phyloP scores from a whole-genome alignment of 1,140 invertebrate species.

The Heliconius eleuchia region DNA sequence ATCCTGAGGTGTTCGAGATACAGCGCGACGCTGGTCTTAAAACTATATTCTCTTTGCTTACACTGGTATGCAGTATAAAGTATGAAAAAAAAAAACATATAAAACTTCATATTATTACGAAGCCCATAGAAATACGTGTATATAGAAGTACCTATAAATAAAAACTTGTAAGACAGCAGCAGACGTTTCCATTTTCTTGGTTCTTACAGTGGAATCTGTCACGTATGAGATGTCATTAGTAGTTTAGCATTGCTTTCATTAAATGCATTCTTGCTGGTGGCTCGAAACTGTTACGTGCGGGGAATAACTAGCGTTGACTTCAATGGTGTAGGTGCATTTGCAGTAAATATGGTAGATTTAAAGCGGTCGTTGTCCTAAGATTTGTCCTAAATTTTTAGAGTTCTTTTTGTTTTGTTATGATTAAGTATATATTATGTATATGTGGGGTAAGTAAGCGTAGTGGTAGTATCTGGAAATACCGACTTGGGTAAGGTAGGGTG shows the following conservation, averaged over 20 bases:
- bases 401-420: not conserved
- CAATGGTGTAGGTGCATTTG: conserved; percentile 21
- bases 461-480: no score
- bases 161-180: not conserved
- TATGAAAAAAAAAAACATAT: no score
- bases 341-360: not conserved
- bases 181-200: conserved; percentile 9
- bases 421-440: no score
- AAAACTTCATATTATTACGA: not conserved
- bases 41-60: no score
- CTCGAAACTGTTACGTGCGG: conserved; percentile 45
- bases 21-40: no score
- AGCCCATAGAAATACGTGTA: not conserved
- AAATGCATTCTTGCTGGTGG: conserved; percentile 58
- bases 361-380: not conserved
- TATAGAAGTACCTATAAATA: not conserved
- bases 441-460: no score
- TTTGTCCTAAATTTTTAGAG: no score
- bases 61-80: no score
- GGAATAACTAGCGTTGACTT: conserved; percentile 32
- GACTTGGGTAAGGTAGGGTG: no score
- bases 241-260: conserved; percentile 71
- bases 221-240: conserved; percentile 62
- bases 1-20: no score
- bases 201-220: conserved; percentile 24